Base-by-base conservation (phyloP, 2,888 invertebrate species). In the Reticulitermes lucifugus region DNA sequence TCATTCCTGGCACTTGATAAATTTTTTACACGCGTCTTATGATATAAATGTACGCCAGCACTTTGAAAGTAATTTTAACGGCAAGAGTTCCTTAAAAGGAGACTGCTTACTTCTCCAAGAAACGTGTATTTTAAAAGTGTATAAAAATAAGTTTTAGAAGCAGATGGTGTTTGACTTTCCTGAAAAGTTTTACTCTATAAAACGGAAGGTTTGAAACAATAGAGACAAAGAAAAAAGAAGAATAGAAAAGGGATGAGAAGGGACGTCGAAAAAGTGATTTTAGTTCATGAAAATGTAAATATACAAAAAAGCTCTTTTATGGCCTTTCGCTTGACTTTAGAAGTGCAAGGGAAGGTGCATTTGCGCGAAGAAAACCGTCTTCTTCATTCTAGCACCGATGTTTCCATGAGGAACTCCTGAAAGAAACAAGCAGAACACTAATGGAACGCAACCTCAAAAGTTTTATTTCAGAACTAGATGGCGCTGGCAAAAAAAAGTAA, bases 221-320 rank as follows among this genome's bases (percentile, higher is more conserved):
- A 35, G n/a, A 71, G 71, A 60, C 60, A n/a, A 71, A 71, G 29
- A 71, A 25, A 9, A 71, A 71, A 71, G 35, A 71, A 46, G 46
- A 46, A 46, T 12, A 46, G 46, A 46, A 46, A 22, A 21, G 60
- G 60, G 71, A 29, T 71, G 29, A 29, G 71, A 71, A 71, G 25
- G 71, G 18, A 46, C 46, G 46, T 46, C 46, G 46, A 71, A 71
- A 71, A 71, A 71, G 71, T 71, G 71, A 71, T 71, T 71, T 29
- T 25, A 71, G 29, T 71, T 71, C n/a, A 71, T 71, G 71, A 71
- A 71, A 71, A 71, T 71, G 71, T 71, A 71, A 71, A 71, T 71
- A 35, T 29, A 71, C 71, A 71, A 25, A 71, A 71, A 35, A 35
- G 25, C 71, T 71, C 71, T 71, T 71, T 71, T 71, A 71, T 71